Conservation (phyloP, 2,113 vertebrate species). For the Monarcha castaneiventris region DNA sequence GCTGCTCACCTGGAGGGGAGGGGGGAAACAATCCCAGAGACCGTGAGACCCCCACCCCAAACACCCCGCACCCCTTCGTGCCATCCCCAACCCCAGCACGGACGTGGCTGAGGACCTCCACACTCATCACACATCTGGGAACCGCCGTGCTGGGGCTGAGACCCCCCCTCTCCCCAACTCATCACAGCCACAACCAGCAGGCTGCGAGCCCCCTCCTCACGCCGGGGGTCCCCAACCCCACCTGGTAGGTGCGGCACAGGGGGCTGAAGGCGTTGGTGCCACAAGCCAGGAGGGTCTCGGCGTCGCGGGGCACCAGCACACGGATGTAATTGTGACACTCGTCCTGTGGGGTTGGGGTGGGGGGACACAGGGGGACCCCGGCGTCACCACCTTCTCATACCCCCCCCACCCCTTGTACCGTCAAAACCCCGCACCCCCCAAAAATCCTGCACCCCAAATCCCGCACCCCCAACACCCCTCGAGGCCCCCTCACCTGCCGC, state of each 20-base stretch:
- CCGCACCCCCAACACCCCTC: too few species aligned
- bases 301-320: conserved; percentile 87
- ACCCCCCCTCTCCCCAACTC: too few species aligned
- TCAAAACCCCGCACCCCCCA: too few species aligned
- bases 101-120: too few species aligned
- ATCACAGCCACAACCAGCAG: background rate
- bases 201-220: background rate
- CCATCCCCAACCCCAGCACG: too few species aligned
- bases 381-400: background rate
- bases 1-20: too few species aligned
- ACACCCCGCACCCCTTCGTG: too few species aligned
- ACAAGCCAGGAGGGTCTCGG: conserved; percentile 86
- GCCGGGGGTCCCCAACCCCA: background rate
- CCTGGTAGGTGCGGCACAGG: conserved; percentile 91
- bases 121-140: too few species aligned
- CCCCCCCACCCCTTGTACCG: background rate
- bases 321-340: conserved; percentile 96
- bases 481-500: conserved; percentile 1
- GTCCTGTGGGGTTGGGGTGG: conserved; percentile 70
- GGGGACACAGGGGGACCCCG: too few species aligned
- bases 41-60: too few species aligned
- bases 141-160: too few species aligned
- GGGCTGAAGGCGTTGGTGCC: conserved; percentile 95
- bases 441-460: background rate
- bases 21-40: too few species aligned